phyloP scores from a whole-genome alignment of 2,888 invertebrate species.

The Reticulitermes lucifugus region DNA sequence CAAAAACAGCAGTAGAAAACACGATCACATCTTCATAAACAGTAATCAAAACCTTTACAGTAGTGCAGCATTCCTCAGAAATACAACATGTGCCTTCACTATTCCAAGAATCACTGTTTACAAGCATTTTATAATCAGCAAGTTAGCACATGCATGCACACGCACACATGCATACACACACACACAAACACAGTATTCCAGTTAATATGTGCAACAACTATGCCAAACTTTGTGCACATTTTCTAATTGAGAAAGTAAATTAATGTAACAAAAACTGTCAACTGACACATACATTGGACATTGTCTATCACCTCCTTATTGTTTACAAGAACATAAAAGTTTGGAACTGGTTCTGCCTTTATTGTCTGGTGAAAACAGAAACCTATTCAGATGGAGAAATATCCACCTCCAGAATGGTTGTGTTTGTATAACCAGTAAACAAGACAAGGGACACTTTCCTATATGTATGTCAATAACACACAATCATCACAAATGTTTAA shows the following conservation, averaged over 20 bases:
- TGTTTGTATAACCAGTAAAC: too few relatives aligned
- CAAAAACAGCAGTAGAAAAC: neutral
- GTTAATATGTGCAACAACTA: constrained; percentile 17
- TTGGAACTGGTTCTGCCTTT: too few relatives aligned
- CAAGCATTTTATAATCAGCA: constrained; percentile 11
- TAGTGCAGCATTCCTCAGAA: neutral
- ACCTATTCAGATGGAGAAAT: too few relatives aligned
- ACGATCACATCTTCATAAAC: neutral
- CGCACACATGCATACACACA: too few relatives aligned
- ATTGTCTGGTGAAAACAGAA: too few relatives aligned
- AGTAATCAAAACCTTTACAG: neutral
- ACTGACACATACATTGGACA: neutral
- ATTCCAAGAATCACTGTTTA: neutral
- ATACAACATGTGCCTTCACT: constrained; percentile 6
- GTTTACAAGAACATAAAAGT: too few relatives aligned
- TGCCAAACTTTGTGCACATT: constrained; percentile 7
- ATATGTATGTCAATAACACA: too few relatives aligned
- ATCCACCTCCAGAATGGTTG: too few relatives aligned
- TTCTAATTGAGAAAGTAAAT: neutral
- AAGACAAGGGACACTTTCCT: too few relatives aligned
- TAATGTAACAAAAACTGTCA: neutral
- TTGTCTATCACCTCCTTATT: too few relatives aligned
- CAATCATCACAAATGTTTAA: too few relatives aligned
- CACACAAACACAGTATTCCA: neutral
- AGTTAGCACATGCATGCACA: neutral